Evolutionary conservation across 1,140 invertebrate genomes (phyloP).

Genomic region (Pseudomyrmex gracilis): DNA sequence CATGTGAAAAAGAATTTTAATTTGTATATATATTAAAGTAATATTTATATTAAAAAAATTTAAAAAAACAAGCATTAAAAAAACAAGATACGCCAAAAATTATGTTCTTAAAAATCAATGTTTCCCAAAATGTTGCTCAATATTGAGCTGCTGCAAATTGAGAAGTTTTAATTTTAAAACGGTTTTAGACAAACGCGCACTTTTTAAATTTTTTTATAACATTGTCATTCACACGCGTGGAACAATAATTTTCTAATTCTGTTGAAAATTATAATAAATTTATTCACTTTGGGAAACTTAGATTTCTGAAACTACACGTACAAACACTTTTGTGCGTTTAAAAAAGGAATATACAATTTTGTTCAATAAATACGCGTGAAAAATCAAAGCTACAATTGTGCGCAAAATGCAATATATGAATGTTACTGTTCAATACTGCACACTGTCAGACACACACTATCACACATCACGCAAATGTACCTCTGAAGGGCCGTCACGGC

Average conservation of each 20-base stretch:
- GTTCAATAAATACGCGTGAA: constrained; percentile 22
- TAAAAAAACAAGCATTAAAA: neutral
- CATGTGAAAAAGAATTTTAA: neutral
- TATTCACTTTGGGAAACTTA: too few species aligned
- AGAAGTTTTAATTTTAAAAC: too few species aligned
- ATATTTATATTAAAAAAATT: too few species aligned
- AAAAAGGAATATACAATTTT: neutral
- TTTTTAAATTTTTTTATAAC: neutral
- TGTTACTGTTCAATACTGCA: constrained; percentile 21
- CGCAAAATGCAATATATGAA: neutral
- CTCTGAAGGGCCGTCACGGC: constrained; percentile 69
- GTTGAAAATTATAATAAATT: constrained; percentile 9
- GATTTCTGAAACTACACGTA: too few species aligned
- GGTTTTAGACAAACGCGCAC: too few species aligned
- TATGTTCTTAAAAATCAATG: constrained; percentile 4
- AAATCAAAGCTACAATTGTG: constrained; percentile 17
- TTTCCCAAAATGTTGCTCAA: neutral
- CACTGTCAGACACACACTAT: constrained; percentile 30
- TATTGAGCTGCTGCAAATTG: neutral
- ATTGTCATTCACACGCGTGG: neutral
- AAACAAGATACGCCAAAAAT: neutral
- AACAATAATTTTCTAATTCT: constrained; percentile 1
- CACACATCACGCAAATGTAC: constrained; percentile 65
- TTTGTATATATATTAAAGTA: neutral
- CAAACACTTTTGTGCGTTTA: too few species aligned